Evolutionary conservation across 2,888 invertebrate genomes (phyloP), one percentile per base, ranked within the genome.

Genomic region (Ecdyonurus torrentis): DNA sequence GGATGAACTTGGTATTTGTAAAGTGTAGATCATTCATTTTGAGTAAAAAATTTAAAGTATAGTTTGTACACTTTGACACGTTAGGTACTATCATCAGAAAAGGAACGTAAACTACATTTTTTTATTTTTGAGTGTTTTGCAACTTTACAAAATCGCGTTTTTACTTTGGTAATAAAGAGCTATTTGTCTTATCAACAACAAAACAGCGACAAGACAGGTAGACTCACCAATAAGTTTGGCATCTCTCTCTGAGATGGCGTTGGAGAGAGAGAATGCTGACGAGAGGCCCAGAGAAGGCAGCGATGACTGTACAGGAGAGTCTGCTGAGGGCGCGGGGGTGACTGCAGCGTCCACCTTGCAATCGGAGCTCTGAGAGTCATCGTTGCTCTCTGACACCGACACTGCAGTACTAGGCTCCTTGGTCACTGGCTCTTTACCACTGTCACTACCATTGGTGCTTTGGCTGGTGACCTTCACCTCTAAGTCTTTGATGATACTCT

Each of bases 171-270:
- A n/a, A n/a, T n/a, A n/a, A n/a, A n/a, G n/a, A n/a, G n/a, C n/a
- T n/a, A n/a, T n/a, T n/a, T n/a, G n/a, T n/a, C n/a, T n/a, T n/a
- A n/a, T n/a, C n/a, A n/a, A n/a, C n/a, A n/a, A n/a, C n/a, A n/a
- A n/a, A n/a, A n/a, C n/a, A n/a, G n/a, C n/a, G n/a, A n/a, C n/a
- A n/a, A n/a, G n/a, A n/a, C n/a, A n/a, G n/a, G 10, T 58, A 61
- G 52, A 62, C 66, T 66, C 70, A 64, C 90, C 89, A 68, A 91
- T 85, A n/a, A 91, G 78, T 72, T 84, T 85, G 0, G 89, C 91
- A 72, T 86, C 85, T 64, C 76, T 77, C 68, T 82, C 81, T 23
- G 75, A 75, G 63, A 79, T 71, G 68, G 73, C 73, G 55, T n/a
- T 55, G 5, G 10, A n/a, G 15, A 55, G 55, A 10, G n/a, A 20